These are phyloP conservation scores for Zophobas morio DNA, from an alignment of 1,140 invertebrate species.

Conservation along the genomic window DNA sequence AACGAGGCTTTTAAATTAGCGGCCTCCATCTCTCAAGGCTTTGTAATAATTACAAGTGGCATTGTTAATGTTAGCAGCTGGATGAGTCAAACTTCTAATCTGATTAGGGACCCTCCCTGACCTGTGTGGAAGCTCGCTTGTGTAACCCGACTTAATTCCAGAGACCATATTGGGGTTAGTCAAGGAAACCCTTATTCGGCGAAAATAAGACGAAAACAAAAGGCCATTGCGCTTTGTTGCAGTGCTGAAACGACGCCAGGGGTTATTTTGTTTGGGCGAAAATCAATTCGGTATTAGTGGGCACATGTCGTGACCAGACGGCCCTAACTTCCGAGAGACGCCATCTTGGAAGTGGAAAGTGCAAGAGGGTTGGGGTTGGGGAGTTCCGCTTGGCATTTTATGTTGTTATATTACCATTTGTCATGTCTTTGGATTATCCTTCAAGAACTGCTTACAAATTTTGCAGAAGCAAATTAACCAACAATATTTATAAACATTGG, in stretches of 20 bases:
- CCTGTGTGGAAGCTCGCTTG: conserved; percentile 10
- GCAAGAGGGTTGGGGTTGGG: too few species aligned
- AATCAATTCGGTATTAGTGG: neutral
- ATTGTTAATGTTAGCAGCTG: conserved; percentile 14
- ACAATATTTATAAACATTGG: too few species aligned
- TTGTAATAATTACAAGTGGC: conserved; percentile 13
- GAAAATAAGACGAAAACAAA: neutral
- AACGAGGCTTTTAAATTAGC: conserved; percentile 13
- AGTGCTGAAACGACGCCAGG: neutral
- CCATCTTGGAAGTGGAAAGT: too few species aligned
- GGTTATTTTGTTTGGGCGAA: neutral
- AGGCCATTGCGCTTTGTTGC: neutral
- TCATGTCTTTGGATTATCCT: too few species aligned
- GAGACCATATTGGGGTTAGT: conserved; percentile 6
- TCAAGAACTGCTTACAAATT: too few species aligned
- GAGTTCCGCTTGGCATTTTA: too few species aligned
- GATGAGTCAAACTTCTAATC: conserved; percentile 13
- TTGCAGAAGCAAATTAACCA: too few species aligned
- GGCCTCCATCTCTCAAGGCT: neutral
- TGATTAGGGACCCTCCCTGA: conserved; percentile 13
- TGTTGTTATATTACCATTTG: too few species aligned
- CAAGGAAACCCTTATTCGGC: too few species aligned
- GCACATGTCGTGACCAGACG: neutral
- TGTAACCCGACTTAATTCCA: conserved; percentile 5
- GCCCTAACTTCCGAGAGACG: neutral